These are phyloP conservation scores for Camponotus fellah DNA, from an alignment of 2,888 invertebrate species.

Conservation along the genomic window DNA sequence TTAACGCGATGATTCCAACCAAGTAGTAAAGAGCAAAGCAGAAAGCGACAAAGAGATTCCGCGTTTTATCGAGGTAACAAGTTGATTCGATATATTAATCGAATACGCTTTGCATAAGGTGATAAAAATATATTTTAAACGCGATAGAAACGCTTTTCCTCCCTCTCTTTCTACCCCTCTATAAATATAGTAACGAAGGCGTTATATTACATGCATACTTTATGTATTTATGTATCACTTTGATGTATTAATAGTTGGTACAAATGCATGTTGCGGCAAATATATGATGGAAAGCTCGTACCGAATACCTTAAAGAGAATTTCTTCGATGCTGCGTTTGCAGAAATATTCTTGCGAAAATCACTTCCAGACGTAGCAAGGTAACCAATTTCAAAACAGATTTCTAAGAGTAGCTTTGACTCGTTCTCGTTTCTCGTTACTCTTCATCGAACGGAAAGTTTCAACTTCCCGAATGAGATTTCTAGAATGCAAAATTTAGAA, in stretches of 20 bases:
- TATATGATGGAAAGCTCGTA: neutral
- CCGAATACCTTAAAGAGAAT: constrained; percentile 13
- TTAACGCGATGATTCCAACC: neutral
- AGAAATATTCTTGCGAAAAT: constrained; percentile 5
- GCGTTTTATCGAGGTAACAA: constrained; percentile 1
- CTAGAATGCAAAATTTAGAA: neutral
- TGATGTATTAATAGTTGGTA: neutral
- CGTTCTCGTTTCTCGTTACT: neutral
- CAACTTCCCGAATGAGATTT: neutral
- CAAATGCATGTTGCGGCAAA: neutral
- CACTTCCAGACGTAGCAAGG: neutral
- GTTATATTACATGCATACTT: neutral
- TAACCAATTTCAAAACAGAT: constrained; percentile 20
- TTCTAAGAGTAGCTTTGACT: neutral
- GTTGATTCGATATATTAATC: neutral
- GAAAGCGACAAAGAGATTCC: constrained; percentile 10
- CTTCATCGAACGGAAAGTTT: neutral
- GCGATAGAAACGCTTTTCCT: too few species aligned
- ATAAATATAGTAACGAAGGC: neutral
- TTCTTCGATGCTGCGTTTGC: constrained; percentile 18
- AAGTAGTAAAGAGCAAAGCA: neutral
- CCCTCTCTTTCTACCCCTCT: neutral
- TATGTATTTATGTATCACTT: constrained; percentile 18
- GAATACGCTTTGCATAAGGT: constrained; percentile 3
- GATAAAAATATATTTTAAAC: neutral